These are phyloP conservation scores for Eulemur albifrons DNA, from an alignment of 2,797 vertebrate species.

Conservation along the genomic window DNA sequence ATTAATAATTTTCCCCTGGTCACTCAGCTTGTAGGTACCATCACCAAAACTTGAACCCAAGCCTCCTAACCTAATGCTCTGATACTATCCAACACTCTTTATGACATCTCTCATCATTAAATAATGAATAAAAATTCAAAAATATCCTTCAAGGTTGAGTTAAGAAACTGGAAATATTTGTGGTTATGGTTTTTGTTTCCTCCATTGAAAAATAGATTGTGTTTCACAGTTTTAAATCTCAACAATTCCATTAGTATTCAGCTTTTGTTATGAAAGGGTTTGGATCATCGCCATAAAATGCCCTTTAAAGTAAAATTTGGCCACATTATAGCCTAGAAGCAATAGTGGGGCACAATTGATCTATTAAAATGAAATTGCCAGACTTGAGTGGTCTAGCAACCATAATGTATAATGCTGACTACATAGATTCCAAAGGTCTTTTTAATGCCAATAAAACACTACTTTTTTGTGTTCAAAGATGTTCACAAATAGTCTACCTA, in stretches of 20 bases:
- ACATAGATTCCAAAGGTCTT: constrained; percentile 51
- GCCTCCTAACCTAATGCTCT: background rate
- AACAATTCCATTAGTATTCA: constrained; percentile 74
- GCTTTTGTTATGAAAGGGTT: constrained; percentile 64
- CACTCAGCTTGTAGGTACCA: background rate
- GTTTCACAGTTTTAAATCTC: constrained; percentile 75
- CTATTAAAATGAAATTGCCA: constrained; percentile 62
- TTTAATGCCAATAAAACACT: constrained; percentile 35
- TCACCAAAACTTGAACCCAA: background rate
- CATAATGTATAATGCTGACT: constrained; percentile 67
- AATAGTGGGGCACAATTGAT: constrained; percentile 46
- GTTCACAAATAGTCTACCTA: constrained; percentile 62
- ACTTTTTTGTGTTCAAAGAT: constrained; percentile 56
- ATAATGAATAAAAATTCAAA: constrained; percentile 64
- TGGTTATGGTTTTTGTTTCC: constrained; percentile 73
- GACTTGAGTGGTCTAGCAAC: constrained; percentile 58
- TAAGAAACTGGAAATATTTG: constrained; percentile 73
- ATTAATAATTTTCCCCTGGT: background rate
- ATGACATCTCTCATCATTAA: constrained; percentile 55
- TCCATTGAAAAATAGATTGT: constrained; percentile 75
- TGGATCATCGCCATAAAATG: constrained; percentile 70
- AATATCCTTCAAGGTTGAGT: constrained; percentile 65
- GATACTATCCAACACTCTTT: background rate
- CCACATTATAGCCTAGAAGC: constrained; percentile 53
- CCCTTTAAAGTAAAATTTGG: constrained; percentile 71